phyloP scores from a whole-genome alignment of 2,113 vertebrate genomes.

The Urocolius indicus region DNA sequence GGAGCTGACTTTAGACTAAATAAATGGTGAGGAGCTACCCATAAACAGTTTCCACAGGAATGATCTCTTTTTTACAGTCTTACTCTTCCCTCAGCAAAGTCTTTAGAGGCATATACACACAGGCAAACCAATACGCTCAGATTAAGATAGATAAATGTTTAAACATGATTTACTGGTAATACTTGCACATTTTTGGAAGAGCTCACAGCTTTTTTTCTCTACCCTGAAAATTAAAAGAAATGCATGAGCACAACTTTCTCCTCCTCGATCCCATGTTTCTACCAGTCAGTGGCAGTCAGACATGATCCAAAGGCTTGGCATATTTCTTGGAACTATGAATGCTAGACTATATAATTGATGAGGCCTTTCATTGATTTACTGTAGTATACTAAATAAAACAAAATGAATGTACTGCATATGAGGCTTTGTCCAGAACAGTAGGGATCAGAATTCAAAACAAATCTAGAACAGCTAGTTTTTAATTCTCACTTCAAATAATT shows the following conservation, averaged over 20 bases:
- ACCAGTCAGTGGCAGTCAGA: not conserved
- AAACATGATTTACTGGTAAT: not conserved
- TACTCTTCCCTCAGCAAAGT: not conserved
- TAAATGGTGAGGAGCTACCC: not conserved
- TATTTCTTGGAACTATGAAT: not conserved
- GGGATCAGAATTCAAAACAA: not conserved
- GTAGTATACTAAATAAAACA: slow-evolving; percentile 8
- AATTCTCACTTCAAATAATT: not conserved
- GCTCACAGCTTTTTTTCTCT: not conserved
- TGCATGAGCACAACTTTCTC: not conserved
- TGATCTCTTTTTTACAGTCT: not conserved
- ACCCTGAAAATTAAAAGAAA: not conserved
- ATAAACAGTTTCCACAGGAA: not conserved
- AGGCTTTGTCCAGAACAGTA: not conserved
- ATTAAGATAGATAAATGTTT: not conserved
- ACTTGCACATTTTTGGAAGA: not conserved
- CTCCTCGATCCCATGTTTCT: not conserved
- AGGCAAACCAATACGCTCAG: too few relatives aligned
- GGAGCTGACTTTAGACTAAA: not conserved
- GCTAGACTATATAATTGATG: not conserved
- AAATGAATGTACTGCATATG: not conserved
- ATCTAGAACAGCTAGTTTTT: not conserved
- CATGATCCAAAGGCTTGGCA: not conserved
- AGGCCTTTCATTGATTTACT: slow-evolving; percentile 15
- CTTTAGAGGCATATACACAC: not conserved